Evolutionary conservation across 2,888 invertebrate genomes (phyloP), one percentile per base, ranked within the genome.

Genomic region (Stictocephala bisonia): DNA sequence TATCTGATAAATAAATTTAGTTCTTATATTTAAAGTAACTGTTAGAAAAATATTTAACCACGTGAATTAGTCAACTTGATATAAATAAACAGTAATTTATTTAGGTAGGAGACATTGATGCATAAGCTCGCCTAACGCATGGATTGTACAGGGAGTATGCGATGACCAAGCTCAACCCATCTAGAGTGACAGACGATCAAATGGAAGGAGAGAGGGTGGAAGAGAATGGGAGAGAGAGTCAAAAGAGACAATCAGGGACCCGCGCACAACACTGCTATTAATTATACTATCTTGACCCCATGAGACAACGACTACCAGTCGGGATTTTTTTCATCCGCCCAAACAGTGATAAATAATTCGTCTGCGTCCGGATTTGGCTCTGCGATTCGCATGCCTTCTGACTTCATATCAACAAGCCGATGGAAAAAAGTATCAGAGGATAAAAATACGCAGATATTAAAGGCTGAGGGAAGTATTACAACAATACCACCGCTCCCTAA

Each of bases 311-410:
- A 26, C 51, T 60, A 50, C 44, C 56, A 31, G 53, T 50, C 35
- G 70, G 56, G 70, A 56, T 56, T 70, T 70, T 44, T 70, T 70
- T 56, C 70, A 70, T 56, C 70, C 56, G 40, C 69, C 69, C 70
- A 18, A 26, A 48, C 66, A 40, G 35, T 60, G 69, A 50, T 73
- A 69, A 73, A 73, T 73, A 67, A 73, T 73, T 73, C 69, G 69
- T 48, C 48, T 40, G 73, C 67, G 73, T 73, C 73, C 73, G 73
- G 73, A 60, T 67, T 73, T 73, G 53, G n/a, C 66, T 44, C 66
- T 40, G 69, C 53, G 67, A 68, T 73, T 51, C 68, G 29, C 60
- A 72, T 72, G 73, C 67, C 69, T 73, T 69, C 40, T 70, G 70
- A 70, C 70, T 73, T 50, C 73, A 31, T 69, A 73, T 73, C 73